These are phyloP conservation scores for Glaucidium brasilianum DNA, from an alignment of 2,113 vertebrate genomes.

Conservation along the genomic window DNA sequence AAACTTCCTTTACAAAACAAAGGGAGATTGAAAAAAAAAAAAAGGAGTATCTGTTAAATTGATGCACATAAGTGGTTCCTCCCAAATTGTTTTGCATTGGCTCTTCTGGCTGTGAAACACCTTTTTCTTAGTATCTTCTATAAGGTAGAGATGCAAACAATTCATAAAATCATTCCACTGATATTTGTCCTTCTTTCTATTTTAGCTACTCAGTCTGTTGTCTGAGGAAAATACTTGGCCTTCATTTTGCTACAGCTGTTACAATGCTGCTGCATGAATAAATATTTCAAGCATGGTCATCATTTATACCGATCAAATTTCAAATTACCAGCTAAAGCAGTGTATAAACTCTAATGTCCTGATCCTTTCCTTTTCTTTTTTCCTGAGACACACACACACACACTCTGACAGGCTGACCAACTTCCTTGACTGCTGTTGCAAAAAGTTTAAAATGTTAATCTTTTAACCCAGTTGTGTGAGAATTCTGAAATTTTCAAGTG, in stretches of 20 bases:
- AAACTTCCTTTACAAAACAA: background rate
- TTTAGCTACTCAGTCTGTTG: background rate
- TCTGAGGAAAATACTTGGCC: background rate
- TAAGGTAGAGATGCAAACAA: background rate
- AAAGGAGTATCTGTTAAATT: background rate
- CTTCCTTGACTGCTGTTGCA: background rate
- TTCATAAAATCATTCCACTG: background rate
- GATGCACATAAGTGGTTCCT: background rate
- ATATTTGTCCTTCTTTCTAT: background rate
- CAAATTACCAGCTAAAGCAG: conserved; percentile 4
- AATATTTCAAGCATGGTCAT: conserved; percentile 3
- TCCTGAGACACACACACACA: background rate
- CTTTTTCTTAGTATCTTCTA: background rate
- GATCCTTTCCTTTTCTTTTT: background rate
- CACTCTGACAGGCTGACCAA: background rate
- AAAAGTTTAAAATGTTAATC: conserved; percentile 19
- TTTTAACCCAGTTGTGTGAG: conserved; percentile 1
- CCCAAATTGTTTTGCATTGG: background rate
- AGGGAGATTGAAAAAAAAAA: background rate
- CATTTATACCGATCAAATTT: conserved; percentile 10
- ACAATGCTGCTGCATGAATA: background rate
- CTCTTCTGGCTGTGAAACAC: background rate
- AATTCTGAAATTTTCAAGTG: conserved; percentile 39
- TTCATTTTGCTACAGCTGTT: background rate
- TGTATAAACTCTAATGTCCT: background rate